Conservation (phyloP, 1,140 invertebrate genomes). For the Caenorhabditis remanei region DNA sequence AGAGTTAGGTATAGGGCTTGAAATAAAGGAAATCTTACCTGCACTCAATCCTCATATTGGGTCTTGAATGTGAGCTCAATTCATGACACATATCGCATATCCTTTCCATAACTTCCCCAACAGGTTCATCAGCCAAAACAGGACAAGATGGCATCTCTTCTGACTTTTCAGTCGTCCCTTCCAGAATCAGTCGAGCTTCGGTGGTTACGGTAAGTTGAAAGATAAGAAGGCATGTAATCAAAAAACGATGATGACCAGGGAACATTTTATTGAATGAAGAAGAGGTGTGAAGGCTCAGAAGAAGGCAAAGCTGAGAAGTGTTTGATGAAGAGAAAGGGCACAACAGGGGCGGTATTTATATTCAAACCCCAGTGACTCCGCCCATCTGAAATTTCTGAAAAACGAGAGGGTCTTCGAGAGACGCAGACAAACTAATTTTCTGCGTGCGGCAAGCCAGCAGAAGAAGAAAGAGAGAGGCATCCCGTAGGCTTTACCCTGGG, state of each 20-base stretch:
- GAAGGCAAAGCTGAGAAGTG: conserved; percentile 32
- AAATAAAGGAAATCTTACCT: conserved; percentile 64
- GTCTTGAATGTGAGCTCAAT: conserved; percentile 70
- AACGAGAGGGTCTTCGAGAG: conserved; percentile 18
- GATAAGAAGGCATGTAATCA: background rate
- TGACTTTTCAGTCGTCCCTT: background rate
- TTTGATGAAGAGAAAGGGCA: conserved; percentile 45
- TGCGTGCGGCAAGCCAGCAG: conserved; percentile 2
- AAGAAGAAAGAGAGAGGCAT: background rate
- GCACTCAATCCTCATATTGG: conserved; percentile 72
- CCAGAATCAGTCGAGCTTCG: conserved; percentile 11
- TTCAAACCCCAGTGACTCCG: conserved; percentile 25
- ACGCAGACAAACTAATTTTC: conserved; percentile 32
- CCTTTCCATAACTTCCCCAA: conserved; percentile 70
- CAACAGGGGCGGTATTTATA: conserved; percentile 54
- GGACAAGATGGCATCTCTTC: conserved; percentile 39
- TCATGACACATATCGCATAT: conserved; percentile 74
- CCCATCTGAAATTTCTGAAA: background rate
- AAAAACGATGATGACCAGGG: background rate
- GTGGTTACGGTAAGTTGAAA: background rate
- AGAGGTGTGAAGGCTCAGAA: background rate
- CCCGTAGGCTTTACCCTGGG: conserved; percentile 14
- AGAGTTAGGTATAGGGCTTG: background rate
- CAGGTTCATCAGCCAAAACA: conserved; percentile 64
- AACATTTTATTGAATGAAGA: background rate